Conservation (phyloP, 2,888 invertebrate species). For the Nowickia ferox region DNA sequence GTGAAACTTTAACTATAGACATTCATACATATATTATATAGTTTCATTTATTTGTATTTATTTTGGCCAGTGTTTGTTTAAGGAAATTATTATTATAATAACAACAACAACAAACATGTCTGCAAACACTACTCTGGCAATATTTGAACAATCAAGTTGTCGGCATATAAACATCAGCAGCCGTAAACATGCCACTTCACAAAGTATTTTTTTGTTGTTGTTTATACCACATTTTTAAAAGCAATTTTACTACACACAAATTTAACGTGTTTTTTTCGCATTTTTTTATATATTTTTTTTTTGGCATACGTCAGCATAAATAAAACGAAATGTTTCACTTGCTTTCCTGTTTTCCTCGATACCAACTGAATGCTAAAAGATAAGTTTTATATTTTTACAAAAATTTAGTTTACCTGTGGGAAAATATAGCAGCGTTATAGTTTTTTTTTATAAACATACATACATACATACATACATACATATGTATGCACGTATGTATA, state of each 20-base stretch:
- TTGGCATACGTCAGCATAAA: conserved; percentile 61
- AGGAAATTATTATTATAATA: neutral
- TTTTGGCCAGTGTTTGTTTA: too few species aligned
- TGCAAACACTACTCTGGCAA: neutral
- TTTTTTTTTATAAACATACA: neutral
- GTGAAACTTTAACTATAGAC: too few species aligned
- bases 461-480: neutral
- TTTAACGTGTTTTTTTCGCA: neutral
- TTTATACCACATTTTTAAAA: conserved; percentile 17
- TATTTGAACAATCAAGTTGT: conserved; percentile 35
- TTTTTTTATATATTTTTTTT: neutral
- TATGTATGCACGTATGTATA: too few species aligned
- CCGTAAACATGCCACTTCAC: conserved; percentile 3
- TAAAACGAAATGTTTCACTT: conserved; percentile 19
- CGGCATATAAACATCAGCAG: conserved; percentile 12
- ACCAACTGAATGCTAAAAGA: conserved; percentile 8
- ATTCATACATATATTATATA: too few species aligned
- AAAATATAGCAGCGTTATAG: neutral
- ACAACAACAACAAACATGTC: neutral
- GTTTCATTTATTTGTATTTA: too few species aligned
- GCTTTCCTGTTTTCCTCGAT: neutral
- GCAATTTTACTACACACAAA: conserved; percentile 9
- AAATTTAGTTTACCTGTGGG: neutral
- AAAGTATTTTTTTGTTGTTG: neutral
- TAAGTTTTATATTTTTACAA: conserved; percentile 14